Percentiles rank a stretch among this genome's conserved stretches.
Evolutionary conservation across 1,140 invertebrate species (phyloP).

Genomic region (Meloidogyne hapla): DNA sequence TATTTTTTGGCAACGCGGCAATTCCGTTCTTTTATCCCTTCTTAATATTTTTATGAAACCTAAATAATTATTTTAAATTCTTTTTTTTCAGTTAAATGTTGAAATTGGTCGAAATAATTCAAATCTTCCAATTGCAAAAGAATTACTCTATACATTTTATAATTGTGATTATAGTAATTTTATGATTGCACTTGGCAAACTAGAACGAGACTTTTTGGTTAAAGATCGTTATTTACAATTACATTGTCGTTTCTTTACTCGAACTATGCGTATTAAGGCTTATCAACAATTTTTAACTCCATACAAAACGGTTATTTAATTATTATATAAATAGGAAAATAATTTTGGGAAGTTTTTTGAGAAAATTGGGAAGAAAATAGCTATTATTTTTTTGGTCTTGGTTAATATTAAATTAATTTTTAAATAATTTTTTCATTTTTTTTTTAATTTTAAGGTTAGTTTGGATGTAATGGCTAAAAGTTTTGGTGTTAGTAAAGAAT

Average conservation of each 20-base stretch:
- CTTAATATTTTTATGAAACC: too few species aligned
- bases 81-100: constrained; percentile 54
- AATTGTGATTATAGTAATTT: constrained; percentile 96
- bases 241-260: constrained; percentile 91
- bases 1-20: too few species aligned
- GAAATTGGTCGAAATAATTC: constrained; percentile 50
- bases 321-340: too few species aligned
- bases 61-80: too few species aligned
- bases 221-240: constrained; percentile 85
- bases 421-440: too few species aligned
- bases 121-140: constrained; percentile 72
- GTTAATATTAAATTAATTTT: neutral
- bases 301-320: constrained; percentile 55
- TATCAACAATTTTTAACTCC: constrained; percentile 84
- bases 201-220: constrained; percentile 70
- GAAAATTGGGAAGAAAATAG: neutral
- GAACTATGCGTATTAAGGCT: constrained; percentile 93
- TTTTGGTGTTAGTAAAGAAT: constrained; percentile 90
- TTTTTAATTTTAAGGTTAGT: constrained; percentile 48
- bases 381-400: too few species aligned
- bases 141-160: constrained; percentile 90
- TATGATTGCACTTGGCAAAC: constrained; percentile 80
- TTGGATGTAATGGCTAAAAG: constrained; percentile 79
- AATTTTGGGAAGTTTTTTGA: too few species aligned
- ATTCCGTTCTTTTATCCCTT: too few species aligned